Conservation (phyloP, 2,797 vertebrate genomes). For the Halcyon badia region DNA sequence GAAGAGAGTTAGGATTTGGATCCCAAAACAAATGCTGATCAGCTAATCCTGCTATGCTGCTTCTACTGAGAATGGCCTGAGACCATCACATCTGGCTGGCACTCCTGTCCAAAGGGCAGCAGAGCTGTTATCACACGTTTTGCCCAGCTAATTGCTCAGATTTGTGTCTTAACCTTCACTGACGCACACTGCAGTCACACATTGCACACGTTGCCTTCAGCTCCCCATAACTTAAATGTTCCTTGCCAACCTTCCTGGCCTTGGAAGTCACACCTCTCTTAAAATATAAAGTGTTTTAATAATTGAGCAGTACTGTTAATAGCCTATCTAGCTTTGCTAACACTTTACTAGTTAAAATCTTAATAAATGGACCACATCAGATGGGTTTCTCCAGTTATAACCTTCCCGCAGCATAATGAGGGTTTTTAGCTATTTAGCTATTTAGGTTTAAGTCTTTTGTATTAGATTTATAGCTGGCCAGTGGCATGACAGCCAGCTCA, state of each 20-base stretch:
- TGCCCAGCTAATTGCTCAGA: neutral
- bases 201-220: neutral
- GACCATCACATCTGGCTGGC: neutral
- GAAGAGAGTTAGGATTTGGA: neutral
- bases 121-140: neutral
- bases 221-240: neutral
- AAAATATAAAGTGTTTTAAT: constrained; percentile 12
- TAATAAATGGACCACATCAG: constrained; percentile 12
- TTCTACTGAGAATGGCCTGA: neutral
- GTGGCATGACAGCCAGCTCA: neutral
- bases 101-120: neutral
- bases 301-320: neutral
- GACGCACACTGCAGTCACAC: neutral
- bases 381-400: constrained; percentile 39
- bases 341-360: constrained; percentile 26
- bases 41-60: neutral
- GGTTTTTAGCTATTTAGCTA: constrained; percentile 35
- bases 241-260: neutral
- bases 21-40: neutral
- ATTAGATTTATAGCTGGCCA: constrained; percentile 22
- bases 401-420: constrained; percentile 40
- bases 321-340: neutral
- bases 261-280: neutral
- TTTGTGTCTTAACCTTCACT: neutral
- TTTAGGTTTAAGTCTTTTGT: constrained; percentile 1